Evolutionary conservation across 1,140 invertebrate species (phyloP), one percentile per base, ranked within the genome.

Genomic region (Battus philenor): DNA sequence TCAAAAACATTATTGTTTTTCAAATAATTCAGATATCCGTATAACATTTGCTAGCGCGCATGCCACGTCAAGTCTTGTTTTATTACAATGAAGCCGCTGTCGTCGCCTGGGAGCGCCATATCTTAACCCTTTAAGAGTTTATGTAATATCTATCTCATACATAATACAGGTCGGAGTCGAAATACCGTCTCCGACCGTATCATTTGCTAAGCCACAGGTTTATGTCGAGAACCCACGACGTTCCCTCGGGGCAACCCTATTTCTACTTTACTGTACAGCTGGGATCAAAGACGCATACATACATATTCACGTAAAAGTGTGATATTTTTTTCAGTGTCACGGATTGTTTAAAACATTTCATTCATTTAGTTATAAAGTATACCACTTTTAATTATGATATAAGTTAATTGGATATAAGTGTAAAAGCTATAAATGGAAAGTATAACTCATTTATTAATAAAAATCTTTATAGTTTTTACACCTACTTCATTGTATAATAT

Each of bases 131-230:
- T 39, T 39, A 27, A 22, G 36, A 29, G 26, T 29, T 26, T 26
- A 12, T 2, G 30, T 32, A 27, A 39, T 16, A 38, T 22, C 36
- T 9, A 22, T 38, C 34, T 12, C 36, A 39, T 39, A 39, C 22
- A 39, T 39, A 39, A 39, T 27, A 39, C n/a, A 39, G 34, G 11
- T 3, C 9, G 11, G 20, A 33, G 16, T 33, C 18, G n/a, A 7
- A 27, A 26, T 39, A 39, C 13, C 26, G 36, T 39, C 36, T 39
- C 11, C 22, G 22, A 39, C 12, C 36, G 36, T 39, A 27, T 39
- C 36, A 27, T 39, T n/a, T 26, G 22, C 36, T 26, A 39, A 39
- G 36, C 36, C 36, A 39, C 36, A 39, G 36, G 22, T 39, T 39
- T 39, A 39, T 39, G 36, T 27, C 8, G 22, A 22, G 10, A 11